Evolutionary conservation across 1,140 invertebrate genomes (phyloP), one percentile per base, ranked within the genome.

Genomic region (Conopomorpha cramerella): DNA sequence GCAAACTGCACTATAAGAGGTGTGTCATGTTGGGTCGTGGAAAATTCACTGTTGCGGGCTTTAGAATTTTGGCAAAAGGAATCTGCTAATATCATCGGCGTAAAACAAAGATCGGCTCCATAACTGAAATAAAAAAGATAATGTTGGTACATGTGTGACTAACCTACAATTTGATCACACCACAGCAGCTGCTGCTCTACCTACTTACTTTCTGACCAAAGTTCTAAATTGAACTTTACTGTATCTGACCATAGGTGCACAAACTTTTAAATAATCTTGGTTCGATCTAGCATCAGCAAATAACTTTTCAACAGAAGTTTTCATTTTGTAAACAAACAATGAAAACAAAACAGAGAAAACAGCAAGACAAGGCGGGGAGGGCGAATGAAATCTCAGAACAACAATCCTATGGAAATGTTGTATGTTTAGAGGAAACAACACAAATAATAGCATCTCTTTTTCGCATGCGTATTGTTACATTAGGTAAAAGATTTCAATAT

Each of bases 161-260:
- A n/a, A 16, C 28, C 7, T 7, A 18, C 0, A 28, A 34, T 34
- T 19, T 41, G 27, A 43, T 11, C 23, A 16, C 26, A 39, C 13
- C 18, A 42, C 30, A 37, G 13, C 1, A 16, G 16, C 11, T 2
- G 16, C 7, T 2, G 17, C 8, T 19, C 6, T 40, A 13, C 2
- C 1, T 39, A 65, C 65, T 51, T 45, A 78, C 55, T 85, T 82
- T 62, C 86, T 80, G 1, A 96, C 91, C 10, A 97, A 68, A 31
- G 80, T 82, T 53, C 95, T 80, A 62, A 96, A 96, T 51, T 92
- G 87, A 19, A 96, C 77, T 73, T 95, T 96, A 55, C 94, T 96
- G 55, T 97, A 98, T 49, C 95, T 83, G 25, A 98, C 95, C 95
- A 97, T 98, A 8, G 95, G 95, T 8, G 95, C 94, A 81, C 90